Base-by-base conservation (phyloP, 2,888 invertebrate genomes). In the Cryptus armator region DNA sequence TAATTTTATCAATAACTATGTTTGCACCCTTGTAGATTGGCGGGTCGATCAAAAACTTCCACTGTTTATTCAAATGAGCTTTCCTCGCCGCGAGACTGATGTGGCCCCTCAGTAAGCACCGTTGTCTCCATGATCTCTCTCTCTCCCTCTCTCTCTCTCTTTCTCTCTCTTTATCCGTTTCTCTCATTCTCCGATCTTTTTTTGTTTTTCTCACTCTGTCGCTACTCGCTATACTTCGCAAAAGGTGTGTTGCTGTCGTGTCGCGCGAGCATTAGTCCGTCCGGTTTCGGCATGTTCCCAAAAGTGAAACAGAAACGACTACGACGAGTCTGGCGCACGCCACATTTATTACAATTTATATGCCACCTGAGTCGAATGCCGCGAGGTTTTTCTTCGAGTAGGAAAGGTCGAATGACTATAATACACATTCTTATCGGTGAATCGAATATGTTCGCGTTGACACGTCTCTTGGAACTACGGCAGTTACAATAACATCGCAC, bases 1-100 rank as follows among this genome's bases (percentile, higher is more conserved):
- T 62, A n/a, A 32, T 7, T 62, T 14, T 4, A 2, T 62, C n/a
- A 29, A 14, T 32, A 32, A 14, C n/a, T 62, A 3, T 14, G 14
- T 14, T 14, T 67, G 70, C 83, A 48, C 51, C 62, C 67, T 76
- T 67, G 72, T 71, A 43, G 71, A 68, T 74, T 32, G 37, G 66
- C 67, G 66, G 46, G 43, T 46, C 59, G 64, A 53, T 56, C 64
- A 59, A 37, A 51, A 19, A 44, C 16, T 56, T 74, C 71, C 64
- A 68, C 82, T 84, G 86, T 87, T 87, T 88, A 89, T 89, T 88
- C 87, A 87, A 88, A 87, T 89, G 85, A 88, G 88, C 86, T 85
- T 88, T 88, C 86, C 87, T 86, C 88, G 87, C 88, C 81, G 83
- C 37, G 81, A 32, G 80, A 85, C 81, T 84, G 83, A 87, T 86